Evolutionary conservation across 1,140 invertebrate species (phyloP).

Genomic region (Philotrypesis tridentata): DNA sequence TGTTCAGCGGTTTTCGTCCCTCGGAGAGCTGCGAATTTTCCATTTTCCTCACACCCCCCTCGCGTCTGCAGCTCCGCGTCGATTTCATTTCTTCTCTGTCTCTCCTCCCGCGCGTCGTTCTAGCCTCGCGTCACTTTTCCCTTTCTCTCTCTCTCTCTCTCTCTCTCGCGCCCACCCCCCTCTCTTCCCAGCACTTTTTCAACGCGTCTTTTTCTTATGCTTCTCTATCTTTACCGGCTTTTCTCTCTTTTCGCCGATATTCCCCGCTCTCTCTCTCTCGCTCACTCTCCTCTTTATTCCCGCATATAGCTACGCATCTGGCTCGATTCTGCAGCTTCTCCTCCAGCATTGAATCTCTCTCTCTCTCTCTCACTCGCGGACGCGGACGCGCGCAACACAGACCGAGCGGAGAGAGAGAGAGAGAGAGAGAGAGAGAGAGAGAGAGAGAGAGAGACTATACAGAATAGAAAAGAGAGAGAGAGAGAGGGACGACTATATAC

Average conservation of each 20-base stretch:
- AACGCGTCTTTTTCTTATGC: neutral
- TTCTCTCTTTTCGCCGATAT: neutral
- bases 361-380: too few species aligned
- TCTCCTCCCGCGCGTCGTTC: too few species aligned
- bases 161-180: constrained; percentile 16
- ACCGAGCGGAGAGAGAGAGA: constrained; percentile 7
- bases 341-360: neutral
- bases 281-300: neutral
- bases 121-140: constrained; percentile 45
- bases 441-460: constrained; percentile 24
- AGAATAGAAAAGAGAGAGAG: constrained; percentile 6
- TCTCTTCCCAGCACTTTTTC: constrained; percentile 3
- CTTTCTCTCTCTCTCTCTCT: constrained; percentile 19
- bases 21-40: constrained; percentile 63
- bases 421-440: constrained; percentile 33
- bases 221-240: constrained; percentile 44
- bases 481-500: constrained; percentile 21
- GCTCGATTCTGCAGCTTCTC: neutral
- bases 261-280: neutral
- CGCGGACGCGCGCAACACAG: neutral
- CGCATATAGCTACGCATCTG: neutral
- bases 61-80: constrained; percentile 14
- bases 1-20: constrained; percentile 63
- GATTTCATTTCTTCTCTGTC: neutral
- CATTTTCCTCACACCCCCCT: constrained; percentile 62